Base-by-base conservation (phyloP, 2,888 invertebrate genomes). In the Agonopterix arenella region DNA sequence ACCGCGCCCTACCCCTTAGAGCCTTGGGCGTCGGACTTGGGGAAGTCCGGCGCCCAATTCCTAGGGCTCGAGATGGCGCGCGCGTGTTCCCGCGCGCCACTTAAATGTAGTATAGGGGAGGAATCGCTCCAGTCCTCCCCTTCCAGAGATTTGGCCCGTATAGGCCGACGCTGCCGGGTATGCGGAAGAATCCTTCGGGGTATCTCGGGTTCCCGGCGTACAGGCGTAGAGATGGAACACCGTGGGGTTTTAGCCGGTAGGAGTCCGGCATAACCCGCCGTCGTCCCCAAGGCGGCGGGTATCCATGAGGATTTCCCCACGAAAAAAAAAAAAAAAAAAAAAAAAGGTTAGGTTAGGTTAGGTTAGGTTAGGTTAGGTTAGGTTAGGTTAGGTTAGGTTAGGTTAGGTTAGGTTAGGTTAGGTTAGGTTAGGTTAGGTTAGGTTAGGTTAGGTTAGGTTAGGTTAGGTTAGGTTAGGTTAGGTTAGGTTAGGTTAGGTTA, bases 351-450 rank as follows among this genome's bases (percentile, higher is more conserved):
- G 47, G 38, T 47, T 41, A 41, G 47, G 38, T 41, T 45, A 45
- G 49, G 44, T 49, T 45, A 45, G 49, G 44, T 49, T 45, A 45
- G 49, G 44, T 49, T 45, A 45, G 49, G 44, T 49, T 45, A 45
- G 45, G 44, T 49, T 45, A 45, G 49, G 44, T 49, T 45, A 45
- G 49, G 44, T 49, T 45, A 45, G 49, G 13, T 13, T 13, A 13
- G 13, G 13, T 13, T 13, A 13, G 13, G 13, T 13, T 13, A 13
- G 13, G 13, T 13, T 13, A 13, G 13, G 44, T 49, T 45, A 45
- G 49, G 44, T 49, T 45, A 45, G 49, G 44, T 49, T 45, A 45
- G 49, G 36, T 49, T 44, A 45, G 49, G 44, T 49, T 45, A 45
- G 49, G 44, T 49, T 45, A 45, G 49, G 44, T 49, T 45, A 45